phyloP scores from a whole-genome alignment of 2,888 invertebrate genomes.

The Drosophila barbarae region DNA sequence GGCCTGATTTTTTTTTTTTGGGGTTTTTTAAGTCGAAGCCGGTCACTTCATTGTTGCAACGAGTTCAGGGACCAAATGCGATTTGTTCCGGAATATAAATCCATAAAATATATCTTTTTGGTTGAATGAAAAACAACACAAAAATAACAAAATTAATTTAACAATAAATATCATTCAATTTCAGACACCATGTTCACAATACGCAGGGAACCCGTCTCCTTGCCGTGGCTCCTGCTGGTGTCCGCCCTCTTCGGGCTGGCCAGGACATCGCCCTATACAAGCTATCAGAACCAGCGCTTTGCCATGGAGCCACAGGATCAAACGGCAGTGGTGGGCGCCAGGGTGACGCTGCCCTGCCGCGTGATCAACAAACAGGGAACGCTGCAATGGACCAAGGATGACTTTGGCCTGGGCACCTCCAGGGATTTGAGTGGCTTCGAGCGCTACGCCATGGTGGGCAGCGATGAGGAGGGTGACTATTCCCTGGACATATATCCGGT shows the following conservation, averaged over 20 bases:
- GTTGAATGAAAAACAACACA: not conserved
- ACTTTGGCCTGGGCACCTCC: conserved; percentile 95
- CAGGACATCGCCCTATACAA: conserved; percentile 65
- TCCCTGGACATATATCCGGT: conserved; percentile 94
- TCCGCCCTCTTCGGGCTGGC: conserved; percentile 18
- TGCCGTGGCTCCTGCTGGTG: conserved; percentile 12
- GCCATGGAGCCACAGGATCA: conserved; percentile 95
- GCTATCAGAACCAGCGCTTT: conserved; percentile 86
- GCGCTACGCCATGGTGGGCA: conserved; percentile 96
- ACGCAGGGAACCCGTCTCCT: not conserved
- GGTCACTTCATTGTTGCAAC: conserved; percentile 14
- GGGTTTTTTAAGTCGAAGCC: not conserved
- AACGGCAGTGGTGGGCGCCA: conserved; percentile 92
- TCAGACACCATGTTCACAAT: conserved; percentile 14
- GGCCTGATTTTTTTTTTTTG: not conserved
- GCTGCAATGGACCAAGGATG: conserved; percentile 98
- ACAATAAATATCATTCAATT: not conserved
- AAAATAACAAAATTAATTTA: too few relatives aligned
- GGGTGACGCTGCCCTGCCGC: conserved; percentile 92
- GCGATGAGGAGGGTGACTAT: conserved; percentile 95
- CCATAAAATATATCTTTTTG: not conserved
- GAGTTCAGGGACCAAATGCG: conserved; percentile 19
- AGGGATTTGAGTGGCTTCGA: conserved; percentile 94
- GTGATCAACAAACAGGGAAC: conserved; percentile 93
- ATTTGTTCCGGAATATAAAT: not conserved